Percentiles rank a stretch among this genome's conserved stretches.
phyloP scores from a whole-genome alignment of 2,113 vertebrate species.

The Lichenostomus cassidix region DNA sequence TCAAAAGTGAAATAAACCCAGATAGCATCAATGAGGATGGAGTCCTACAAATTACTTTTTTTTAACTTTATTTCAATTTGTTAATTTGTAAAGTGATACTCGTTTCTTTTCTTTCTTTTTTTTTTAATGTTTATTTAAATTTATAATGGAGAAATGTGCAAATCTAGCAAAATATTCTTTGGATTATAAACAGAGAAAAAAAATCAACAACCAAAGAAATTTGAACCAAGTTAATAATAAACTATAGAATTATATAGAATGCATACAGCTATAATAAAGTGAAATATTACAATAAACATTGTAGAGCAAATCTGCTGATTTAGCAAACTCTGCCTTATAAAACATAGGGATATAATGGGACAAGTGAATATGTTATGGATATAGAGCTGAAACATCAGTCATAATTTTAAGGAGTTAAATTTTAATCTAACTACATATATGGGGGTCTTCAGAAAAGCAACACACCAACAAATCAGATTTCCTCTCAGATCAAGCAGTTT shows the following conservation, averaged over 20 bases:
- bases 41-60: slow-evolving; percentile 26
- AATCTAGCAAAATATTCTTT: slow-evolving; percentile 82
- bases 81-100: slow-evolving; percentile 55
- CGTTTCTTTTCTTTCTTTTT: neutral
- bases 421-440: slow-evolving; percentile 37
- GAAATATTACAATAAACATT: slow-evolving; percentile 61
- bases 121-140: slow-evolving; percentile 59
- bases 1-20: slow-evolving; percentile 45
- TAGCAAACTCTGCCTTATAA: slow-evolving; percentile 51
- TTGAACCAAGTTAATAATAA: slow-evolving; percentile 57
- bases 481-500: slow-evolving; percentile 5
- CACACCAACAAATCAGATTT: neutral
- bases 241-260: slow-evolving; percentile 60
- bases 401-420: slow-evolving; percentile 30
- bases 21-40: slow-evolving; percentile 28
- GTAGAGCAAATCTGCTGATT: slow-evolving; percentile 57
- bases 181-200: slow-evolving; percentile 75
- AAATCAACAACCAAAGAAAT: slow-evolving; percentile 64
- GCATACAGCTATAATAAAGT: slow-evolving; percentile 55
- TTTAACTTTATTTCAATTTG: slow-evolving; percentile 46
- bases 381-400: slow-evolving; percentile 17
- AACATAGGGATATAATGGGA: slow-evolving; percentile 42
- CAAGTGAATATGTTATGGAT: slow-evolving; percentile 21
- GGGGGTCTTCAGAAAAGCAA: slow-evolving; percentile 11
- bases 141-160: slow-evolving; percentile 73